Evolutionary conservation across 2,113 vertebrate genomes (phyloP).

Genomic region (Podocnemis expansa): DNA sequence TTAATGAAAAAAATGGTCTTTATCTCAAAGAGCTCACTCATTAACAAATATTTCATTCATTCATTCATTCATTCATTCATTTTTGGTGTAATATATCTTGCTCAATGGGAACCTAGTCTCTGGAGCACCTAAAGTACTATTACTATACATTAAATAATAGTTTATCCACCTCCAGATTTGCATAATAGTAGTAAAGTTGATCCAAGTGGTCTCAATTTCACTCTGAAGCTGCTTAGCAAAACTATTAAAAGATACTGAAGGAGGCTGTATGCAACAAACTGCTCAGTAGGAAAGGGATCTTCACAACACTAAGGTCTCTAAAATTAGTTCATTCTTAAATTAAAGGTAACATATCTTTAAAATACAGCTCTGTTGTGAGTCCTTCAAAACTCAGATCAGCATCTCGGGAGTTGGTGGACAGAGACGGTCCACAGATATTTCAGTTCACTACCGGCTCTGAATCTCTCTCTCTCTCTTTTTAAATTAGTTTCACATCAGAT

Average conservation of each 20-base stretch:
- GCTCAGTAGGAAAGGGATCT: not conserved
- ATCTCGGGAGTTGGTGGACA: too few species aligned
- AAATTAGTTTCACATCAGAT: too few species aligned
- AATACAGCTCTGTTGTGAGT: too few species aligned
- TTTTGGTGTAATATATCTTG: not conserved
- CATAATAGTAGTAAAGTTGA: not conserved
- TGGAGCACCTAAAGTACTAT: fast-evolving
- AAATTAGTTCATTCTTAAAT: too few species aligned
- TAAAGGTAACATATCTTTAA: too few species aligned
- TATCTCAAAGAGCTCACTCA: too few species aligned
- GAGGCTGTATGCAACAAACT: not conserved
- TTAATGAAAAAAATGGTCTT: too few species aligned
- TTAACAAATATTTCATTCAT: not conserved
- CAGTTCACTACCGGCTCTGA: too few species aligned
- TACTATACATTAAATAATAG: not conserved
- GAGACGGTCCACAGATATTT: too few species aligned
- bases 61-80: too few species aligned
- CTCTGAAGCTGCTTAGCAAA: not conserved
- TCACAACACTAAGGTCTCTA: not conserved
- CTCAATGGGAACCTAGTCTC: not conserved
- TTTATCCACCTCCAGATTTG: not conserved
- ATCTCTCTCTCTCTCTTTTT: too few species aligned
- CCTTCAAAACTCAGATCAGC: too few species aligned
- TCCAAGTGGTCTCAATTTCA: not conserved
- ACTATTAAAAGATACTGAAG: not conserved